Evolutionary conservation across 2,113 vertebrate genomes (phyloP).

Genomic region (Triplophysa tibetana): DNA sequence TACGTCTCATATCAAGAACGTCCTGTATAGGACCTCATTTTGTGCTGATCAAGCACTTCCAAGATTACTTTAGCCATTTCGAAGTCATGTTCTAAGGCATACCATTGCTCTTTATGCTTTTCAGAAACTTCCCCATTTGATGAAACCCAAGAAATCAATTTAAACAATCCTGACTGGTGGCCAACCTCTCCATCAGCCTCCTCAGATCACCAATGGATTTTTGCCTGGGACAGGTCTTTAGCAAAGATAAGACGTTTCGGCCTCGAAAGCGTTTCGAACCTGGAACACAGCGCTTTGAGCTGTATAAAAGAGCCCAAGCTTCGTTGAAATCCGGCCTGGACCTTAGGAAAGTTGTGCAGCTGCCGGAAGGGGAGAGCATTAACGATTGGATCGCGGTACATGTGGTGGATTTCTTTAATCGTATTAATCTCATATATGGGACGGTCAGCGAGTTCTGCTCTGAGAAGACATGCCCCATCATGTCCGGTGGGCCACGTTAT

Average conservation of each 20-base stretch:
- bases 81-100: neutral
- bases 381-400: slow-evolving; percentile 96
- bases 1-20: no score
- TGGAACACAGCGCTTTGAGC: slow-evolving; percentile 92
- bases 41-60: neutral
- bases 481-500: slow-evolving; percentile 91
- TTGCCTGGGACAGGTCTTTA: slow-evolving; percentile 96
- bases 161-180: neutral
- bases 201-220: slow-evolving; percentile 79
- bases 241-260: slow-evolving; percentile 96
- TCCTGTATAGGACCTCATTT: neutral
- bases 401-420: slow-evolving; percentile 97
- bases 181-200: slow-evolving; percentile 41
- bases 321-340: slow-evolving; percentile 94
- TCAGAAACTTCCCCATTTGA: neutral
- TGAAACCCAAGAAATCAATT: neutral
- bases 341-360: slow-evolving; percentile 89
- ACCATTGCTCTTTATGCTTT: neutral
- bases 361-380: slow-evolving; percentile 87
- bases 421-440: slow-evolving; percentile 97
- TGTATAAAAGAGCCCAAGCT: slow-evolving; percentile 96
- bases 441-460: slow-evolving; percentile 95
- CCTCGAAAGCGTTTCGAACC: slow-evolving; percentile 93
- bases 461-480: slow-evolving; percentile 88
- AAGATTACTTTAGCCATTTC: neutral